phyloP scores from a whole-genome alignment of 2,888 invertebrate species.

The Bruchidius siliquastri region DNA sequence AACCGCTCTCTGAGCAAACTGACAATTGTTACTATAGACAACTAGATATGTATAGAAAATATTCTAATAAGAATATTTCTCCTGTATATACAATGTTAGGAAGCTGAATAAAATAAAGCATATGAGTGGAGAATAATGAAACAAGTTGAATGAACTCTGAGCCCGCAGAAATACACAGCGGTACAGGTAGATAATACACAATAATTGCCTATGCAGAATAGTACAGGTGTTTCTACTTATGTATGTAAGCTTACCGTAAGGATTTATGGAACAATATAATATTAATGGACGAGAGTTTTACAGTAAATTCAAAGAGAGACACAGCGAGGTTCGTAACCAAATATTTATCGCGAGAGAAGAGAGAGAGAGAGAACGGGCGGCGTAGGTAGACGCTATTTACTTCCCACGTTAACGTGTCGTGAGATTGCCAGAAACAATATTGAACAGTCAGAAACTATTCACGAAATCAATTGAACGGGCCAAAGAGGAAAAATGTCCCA shows the following conservation, averaged over 20 bases:
- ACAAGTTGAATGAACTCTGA: neutral
- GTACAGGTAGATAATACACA: neutral
- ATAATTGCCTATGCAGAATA: neutral
- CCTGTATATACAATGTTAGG: neutral
- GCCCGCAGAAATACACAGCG: neutral
- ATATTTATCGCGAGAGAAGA: no score
- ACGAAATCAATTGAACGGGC: no score
- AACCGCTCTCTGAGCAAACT: no score
- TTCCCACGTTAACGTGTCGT: no score
- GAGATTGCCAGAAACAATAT: no score
- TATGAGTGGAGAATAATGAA: neutral
- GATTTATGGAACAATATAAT: neutral
- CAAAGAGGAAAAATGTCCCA: no score
- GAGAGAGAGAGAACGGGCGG: no score
- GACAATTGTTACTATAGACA: no score
- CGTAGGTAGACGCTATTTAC: no score
- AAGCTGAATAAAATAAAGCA: neutral
- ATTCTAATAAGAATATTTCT: neutral
- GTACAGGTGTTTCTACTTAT: neutral
- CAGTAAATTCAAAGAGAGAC: neutral
- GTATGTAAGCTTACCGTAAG: neutral
- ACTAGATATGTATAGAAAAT: neutral
- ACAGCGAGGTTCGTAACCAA: no score
- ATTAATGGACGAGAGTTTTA: neutral
- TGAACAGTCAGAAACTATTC: no score